These are phyloP conservation scores for Chelidonichthys spinosus DNA, from an alignment of 2,797 vertebrate species.

Conservation along the genomic window DNA sequence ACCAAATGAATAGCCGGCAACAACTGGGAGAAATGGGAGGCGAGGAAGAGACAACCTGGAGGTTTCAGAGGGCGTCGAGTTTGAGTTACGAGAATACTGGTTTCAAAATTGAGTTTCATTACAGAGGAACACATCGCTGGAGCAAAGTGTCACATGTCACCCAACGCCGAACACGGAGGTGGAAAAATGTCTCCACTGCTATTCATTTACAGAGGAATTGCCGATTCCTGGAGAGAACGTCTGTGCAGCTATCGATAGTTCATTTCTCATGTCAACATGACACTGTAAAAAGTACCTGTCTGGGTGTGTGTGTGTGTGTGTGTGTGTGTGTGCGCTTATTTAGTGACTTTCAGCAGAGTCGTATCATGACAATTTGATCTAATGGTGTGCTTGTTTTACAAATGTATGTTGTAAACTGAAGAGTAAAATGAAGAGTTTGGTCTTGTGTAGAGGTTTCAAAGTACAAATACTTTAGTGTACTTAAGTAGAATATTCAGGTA, in stretches of 20 bases:
- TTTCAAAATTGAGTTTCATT: slow-evolving; percentile 57
- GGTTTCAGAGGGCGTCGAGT: slow-evolving; percentile 16
- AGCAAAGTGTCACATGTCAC: slow-evolving; percentile 21
- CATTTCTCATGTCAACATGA: slow-evolving; percentile 42
- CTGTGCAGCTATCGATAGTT: slow-evolving; percentile 37
- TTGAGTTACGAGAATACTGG: slow-evolving; percentile 37
- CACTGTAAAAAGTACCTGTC: background rate
- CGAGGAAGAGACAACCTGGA: slow-evolving; percentile 8
- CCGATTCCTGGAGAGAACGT: slow-evolving; percentile 9
- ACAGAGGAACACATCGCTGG: slow-evolving; percentile 28
- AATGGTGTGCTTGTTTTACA: background rate
- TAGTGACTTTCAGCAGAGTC: no score
- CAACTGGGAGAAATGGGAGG: slow-evolving; percentile 22
- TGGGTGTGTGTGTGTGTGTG: background rate
- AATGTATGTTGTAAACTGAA: background rate
- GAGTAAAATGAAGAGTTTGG: background rate
- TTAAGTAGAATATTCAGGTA: no score
- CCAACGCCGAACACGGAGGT: slow-evolving; percentile 11
- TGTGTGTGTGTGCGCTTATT: background rate
- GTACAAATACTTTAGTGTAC: no score
- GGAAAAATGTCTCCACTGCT: slow-evolving; percentile 38
- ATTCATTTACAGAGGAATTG: slow-evolving; percentile 56
- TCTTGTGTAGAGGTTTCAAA: background rate
- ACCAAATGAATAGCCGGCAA: slow-evolving; percentile 59
- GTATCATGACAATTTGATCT: background rate